Base-by-base conservation (phyloP, 1,140 invertebrate genomes). In the Camponotus pennsylvanicus region DNA sequence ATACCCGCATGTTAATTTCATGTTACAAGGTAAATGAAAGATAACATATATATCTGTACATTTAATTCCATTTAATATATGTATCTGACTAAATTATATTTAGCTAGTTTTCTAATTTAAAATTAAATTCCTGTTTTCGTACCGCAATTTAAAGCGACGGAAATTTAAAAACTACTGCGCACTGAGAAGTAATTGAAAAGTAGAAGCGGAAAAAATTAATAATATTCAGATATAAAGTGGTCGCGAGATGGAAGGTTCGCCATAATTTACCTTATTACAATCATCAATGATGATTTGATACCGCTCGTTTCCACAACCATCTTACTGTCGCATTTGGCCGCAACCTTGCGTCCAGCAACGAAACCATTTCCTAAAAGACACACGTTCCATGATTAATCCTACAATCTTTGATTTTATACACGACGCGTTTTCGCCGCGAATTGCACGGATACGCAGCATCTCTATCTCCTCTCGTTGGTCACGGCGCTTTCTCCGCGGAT, bases 401-500 rank as follows among this genome's bases (percentile, higher is more conserved):
- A 27, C 13, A 80, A 40, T 80, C n/a, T 55, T 45, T 69, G 21
- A 21, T 70, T 80, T 67, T 49, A 34, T 15, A 21, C 34, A 64
- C 18, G 27, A 37, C 42, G 1, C 49, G 49, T n/a, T 75, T 27
- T 79, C 11, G 45, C 15, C 45, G 52, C 1, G 37, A 59, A 32
- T 42, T 32, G 52, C 45, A 3, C 45, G n/a, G 32, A 69, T 42
- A 69, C 32, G 45, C 63, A 42, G 63, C 42, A 55, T n/a, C 64
- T 52, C 63, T 32, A 40, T 18, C 66, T 52, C 32, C 21, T 82
- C 27, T 42, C 67, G 21, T 82, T 82, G 79, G 55, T 73, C 40
- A 71, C 49, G 79, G 55, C 27, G 34, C 79, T 83, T 83, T 83
- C 55, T 75, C 69, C 40, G 55, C 67, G 79, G 69, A 82, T 82